Evolutionary conservation across 2,113 vertebrate genomes (phyloP), one percentile per base, ranked within the genome.

Genomic region (Nicator chloris): DNA sequence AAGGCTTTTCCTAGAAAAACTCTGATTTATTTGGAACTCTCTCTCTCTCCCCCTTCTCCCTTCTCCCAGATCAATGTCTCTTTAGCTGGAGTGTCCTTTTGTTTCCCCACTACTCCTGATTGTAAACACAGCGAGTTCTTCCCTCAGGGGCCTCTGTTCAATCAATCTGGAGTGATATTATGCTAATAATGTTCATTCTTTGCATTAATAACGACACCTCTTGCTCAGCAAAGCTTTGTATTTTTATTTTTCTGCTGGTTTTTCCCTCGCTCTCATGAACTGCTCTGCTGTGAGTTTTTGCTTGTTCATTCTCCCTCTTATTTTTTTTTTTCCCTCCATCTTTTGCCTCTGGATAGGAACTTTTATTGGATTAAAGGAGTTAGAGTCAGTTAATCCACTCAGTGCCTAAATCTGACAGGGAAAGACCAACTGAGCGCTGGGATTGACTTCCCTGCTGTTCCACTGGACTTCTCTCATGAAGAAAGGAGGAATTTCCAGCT

Each of bases 171-270:
- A 86, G 73, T 82, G 86, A 57, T n/a, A 17, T 90, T 91, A 85
- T 79, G 65, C 66, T 93, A 65, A 92, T 85, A 66, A 81, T 42
- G 13, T 87, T 94, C 65, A 78, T 84, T 93, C 47, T 82, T 93
- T 81, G 50, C 83, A 92, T 95, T 83, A 86, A 83, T 83, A 77
- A 95, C 84, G 72, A 30, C 51, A n/a, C 45, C n/a, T 84, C 60
- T 59, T 40, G 53, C 70, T 83, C 57, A 82, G 85, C 49, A 31
- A 53, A 71, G 51, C 39, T 56, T 71, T 89, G 39, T 54, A 7
- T 49, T 60, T 82, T 4, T 47, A 47, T 72, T 31, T 82, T 56
- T 51, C 79, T 40, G 49, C 30, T 82, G 68, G 27, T 84, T 88
- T 66, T 37, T 7, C 16, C 49, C 54, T 63, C 59, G 33, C 28